Percentiles rank a stretch among this genome's conserved stretches.
Evolutionary conservation across 2,888 invertebrate genomes (phyloP).

Genomic region (Seladonia tumulorum): DNA sequence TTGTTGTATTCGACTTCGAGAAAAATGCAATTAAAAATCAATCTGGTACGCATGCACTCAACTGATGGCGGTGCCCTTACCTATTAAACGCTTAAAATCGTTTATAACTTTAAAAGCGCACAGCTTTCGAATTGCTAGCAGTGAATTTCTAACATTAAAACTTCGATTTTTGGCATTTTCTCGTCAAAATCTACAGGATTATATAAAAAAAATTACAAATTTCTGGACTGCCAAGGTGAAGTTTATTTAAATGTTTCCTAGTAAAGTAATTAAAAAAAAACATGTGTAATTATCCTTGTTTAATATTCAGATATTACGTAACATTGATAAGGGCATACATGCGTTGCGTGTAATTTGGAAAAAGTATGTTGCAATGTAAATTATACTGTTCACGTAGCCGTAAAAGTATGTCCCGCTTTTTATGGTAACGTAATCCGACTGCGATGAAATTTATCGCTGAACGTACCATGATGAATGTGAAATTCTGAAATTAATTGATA

Average conservation of each 20-base stretch:
- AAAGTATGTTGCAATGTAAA: not conserved
- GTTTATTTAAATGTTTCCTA: not conserved
- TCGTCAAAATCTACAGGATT: no score
- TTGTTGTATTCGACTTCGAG: no score
- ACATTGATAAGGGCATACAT: not conserved
- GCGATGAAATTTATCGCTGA: constrained; percentile 35
- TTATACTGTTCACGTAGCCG: not conserved
- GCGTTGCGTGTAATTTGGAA: not conserved
- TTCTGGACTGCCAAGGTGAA: no score
- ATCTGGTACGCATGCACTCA: no score
- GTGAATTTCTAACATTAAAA: no score
- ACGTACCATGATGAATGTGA: constrained; percentile 27
- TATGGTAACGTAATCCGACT: not conserved
- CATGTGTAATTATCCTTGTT: not conserved
- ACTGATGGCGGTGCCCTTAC: no score
- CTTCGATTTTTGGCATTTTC: no score
- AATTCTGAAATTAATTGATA: constrained; percentile 51
- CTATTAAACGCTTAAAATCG: no score
- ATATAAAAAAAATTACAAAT: no score
- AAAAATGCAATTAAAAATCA: no score
- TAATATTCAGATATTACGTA: not conserved
- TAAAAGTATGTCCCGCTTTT: not conserved
- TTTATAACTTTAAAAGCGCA: no score
- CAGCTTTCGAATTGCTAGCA: no score
- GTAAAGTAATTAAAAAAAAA: not conserved